A percentile compares a stretch with the other conserved stretches of the same genome.
Conservation (phyloP, 2,888 invertebrate species). For the Hedychridium roseum region DNA sequence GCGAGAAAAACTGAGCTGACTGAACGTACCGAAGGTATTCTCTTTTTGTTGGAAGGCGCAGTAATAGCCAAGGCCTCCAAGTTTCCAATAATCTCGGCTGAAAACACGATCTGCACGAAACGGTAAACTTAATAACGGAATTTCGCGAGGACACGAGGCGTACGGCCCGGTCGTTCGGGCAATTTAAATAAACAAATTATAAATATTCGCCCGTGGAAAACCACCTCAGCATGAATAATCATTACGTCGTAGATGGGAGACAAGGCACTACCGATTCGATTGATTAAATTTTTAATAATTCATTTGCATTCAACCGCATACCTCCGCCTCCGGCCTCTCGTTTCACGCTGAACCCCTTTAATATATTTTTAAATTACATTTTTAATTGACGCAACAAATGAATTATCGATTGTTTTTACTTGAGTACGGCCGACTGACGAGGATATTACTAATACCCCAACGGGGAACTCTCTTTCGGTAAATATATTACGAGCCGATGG, state of each 20-base stretch:
- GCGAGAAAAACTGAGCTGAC: too few relatives aligned
- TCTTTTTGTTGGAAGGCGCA: too few relatives aligned
- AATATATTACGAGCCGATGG: too few relatives aligned
- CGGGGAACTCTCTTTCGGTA: constrained; percentile 26
- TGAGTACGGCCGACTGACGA: constrained; percentile 26
- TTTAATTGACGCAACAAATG: constrained; percentile 60
- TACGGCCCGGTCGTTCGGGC: constrained; percentile 43
- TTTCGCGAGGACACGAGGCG: constrained; percentile 49
- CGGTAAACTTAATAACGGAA: constrained; percentile 61
- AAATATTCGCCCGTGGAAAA: constrained; percentile 61
- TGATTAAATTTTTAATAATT: constrained; percentile 64
- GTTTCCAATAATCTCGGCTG: constrained; percentile 43
- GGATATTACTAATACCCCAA: constrained; percentile 40
- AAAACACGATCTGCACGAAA: constrained; percentile 53
- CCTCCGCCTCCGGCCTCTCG: constrained; percentile 24
- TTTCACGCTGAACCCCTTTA: constrained; percentile 44
- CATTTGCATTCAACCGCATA: constrained; percentile 59
- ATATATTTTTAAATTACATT: constrained; percentile 62
- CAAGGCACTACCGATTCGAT: constrained; percentile 59
- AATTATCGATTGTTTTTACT: constrained; percentile 55
- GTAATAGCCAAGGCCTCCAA: neutral
- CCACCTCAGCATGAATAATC: constrained; percentile 63
- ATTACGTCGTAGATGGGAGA: constrained; percentile 55
- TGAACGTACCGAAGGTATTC: too few relatives aligned
- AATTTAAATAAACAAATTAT: constrained; percentile 64